Evolutionary conservation across 2,888 invertebrate genomes (phyloP).

Genomic region (Hypercompe scribonia): DNA sequence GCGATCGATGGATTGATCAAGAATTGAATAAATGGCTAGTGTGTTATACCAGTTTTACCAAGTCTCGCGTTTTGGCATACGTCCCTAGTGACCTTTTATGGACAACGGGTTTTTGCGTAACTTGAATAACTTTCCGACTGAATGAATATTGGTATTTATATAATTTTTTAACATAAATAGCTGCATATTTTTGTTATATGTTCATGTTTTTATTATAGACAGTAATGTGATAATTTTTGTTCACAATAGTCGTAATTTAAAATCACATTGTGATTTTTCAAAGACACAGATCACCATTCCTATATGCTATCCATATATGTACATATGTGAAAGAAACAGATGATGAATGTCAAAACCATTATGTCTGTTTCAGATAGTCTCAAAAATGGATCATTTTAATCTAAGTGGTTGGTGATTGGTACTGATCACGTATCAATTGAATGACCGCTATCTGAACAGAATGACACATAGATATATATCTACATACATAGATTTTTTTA

Average conservation of each 20-base stretch:
- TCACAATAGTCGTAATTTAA: not conserved
- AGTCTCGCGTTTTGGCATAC: conserved; percentile 66
- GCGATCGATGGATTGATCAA: conserved; percentile 57
- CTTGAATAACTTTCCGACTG: conserved; percentile 28
- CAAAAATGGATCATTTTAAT: conserved; percentile 3
- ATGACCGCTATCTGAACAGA: not conserved
- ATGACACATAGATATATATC: not conserved
- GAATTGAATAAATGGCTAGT: conserved; percentile 27
- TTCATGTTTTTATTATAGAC: not conserved
- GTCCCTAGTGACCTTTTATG: conserved; percentile 67
- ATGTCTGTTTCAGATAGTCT: not conserved
- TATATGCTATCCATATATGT: not conserved
- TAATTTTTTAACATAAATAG: not conserved
- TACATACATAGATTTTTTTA: not conserved
- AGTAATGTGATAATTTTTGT: too few relatives aligned
- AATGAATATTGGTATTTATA: not conserved
- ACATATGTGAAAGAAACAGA: not conserved
- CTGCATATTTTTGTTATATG: not conserved
- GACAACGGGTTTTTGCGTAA: conserved; percentile 68
- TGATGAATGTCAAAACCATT: not conserved
- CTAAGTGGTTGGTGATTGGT: not conserved
- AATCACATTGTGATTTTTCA: not conserved
- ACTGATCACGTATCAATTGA: not conserved
- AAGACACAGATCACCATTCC: not conserved
- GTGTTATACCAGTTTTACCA: conserved; percentile 42